A percentile compares a stretch with the other conserved stretches of the same genome.
These are phyloP conservation scores for Pempheris klunzingeri DNA, from an alignment of 2,797 vertebrate species.

Conservation along the genomic window DNA sequence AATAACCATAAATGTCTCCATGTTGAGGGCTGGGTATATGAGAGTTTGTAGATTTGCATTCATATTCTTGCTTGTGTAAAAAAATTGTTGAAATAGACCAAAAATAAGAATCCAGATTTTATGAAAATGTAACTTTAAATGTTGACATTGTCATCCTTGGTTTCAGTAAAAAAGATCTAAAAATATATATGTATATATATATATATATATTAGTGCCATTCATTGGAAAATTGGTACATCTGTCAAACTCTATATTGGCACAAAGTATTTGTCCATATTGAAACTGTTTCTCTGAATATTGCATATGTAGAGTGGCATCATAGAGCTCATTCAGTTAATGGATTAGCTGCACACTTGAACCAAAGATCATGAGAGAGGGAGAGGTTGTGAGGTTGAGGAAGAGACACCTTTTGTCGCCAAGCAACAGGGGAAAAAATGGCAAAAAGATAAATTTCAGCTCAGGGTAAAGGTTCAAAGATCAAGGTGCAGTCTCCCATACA, in stretches of 20 bases:
- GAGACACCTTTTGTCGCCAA: slow-evolving; percentile 65
- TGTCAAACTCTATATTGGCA: not conserved
- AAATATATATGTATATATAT: too few species aligned
- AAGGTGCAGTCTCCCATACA: slow-evolving; percentile 90
- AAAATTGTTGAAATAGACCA: not conserved
- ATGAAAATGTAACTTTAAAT: not conserved
- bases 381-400: slow-evolving; percentile 27
- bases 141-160: not conserved
- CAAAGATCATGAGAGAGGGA: slow-evolving; percentile 30
- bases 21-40: not conserved
- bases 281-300: slow-evolving; percentile 82
- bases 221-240: not conserved
- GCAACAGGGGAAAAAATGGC: slow-evolving; percentile 63
- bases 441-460: slow-evolving; percentile 84
- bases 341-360: slow-evolving; percentile 77
- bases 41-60: not conserved
- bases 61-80: not conserved
- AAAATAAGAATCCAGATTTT: not conserved
- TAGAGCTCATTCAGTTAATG: slow-evolving; percentile 90
- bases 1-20: not conserved
- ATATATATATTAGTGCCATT: not conserved
- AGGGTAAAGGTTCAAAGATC: slow-evolving; percentile 93
- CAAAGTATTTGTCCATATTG: slow-evolving; percentile 77
- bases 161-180: not conserved
- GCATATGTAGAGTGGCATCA: slow-evolving; percentile 85